These are phyloP conservation scores for Aphodius granarius DNA, from an alignment of 2,888 invertebrate species.

Conservation along the genomic window DNA sequence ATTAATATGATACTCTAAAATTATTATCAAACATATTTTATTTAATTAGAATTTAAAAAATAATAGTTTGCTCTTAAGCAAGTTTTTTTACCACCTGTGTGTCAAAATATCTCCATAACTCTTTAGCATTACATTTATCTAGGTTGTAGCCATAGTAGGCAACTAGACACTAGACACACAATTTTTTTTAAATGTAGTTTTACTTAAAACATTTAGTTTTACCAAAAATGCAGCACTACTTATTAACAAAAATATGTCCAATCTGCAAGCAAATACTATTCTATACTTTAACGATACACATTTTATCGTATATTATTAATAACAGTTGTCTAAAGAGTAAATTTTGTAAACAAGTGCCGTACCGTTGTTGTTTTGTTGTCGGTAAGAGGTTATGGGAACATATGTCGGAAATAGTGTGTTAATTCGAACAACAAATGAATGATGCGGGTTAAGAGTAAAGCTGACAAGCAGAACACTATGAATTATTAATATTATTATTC, in stretches of 20 bases:
- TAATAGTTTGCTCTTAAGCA: too few relatives aligned
- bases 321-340: constrained; percentile 18
- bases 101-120: too few relatives aligned
- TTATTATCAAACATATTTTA: too few relatives aligned
- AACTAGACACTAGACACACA: too few relatives aligned
- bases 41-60: too few relatives aligned
- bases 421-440: constrained; percentile 42
- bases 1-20: too few relatives aligned
- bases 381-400: constrained; percentile 37
- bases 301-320: background rate
- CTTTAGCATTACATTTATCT: too few relatives aligned
- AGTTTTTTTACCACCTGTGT: too few relatives aligned
- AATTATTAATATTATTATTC: constrained; percentile 14
- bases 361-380: constrained; percentile 43
- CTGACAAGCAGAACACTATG: constrained; percentile 43
- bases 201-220: too few relatives aligned
- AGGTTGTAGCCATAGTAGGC: too few relatives aligned
- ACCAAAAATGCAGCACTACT: background rate
- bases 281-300: background rate
- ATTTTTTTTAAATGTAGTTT: too few relatives aligned
- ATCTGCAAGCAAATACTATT: background rate
- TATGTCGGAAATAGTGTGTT: constrained; percentile 46
- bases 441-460: constrained; percentile 45
- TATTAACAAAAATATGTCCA: background rate
- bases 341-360: constrained; percentile 48